Evolutionary conservation across 2,113 vertebrate genomes (phyloP), one percentile per base, ranked within the genome.

Genomic region (Cygnus buccinator): DNA sequence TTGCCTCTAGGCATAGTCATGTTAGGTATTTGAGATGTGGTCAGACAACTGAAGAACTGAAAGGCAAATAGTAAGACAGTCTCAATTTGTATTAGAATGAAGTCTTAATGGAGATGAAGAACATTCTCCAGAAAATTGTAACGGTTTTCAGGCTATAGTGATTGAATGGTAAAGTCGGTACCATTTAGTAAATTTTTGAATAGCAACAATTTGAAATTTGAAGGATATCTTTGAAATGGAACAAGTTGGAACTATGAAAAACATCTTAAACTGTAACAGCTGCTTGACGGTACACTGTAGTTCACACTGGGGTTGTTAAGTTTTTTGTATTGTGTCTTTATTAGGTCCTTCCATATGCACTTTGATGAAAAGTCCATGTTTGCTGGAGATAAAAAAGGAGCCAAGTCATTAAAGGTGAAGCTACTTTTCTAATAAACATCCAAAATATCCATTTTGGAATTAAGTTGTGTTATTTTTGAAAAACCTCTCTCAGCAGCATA

Each of bases 301-400:
- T 74, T 70, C 25, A 67, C 66, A 15, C 22, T 50, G 80, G 21
- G 3, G 1, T 82, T 84, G 65, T 50, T 50, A 7, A 8, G 3
- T 9, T 84, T 52, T 22, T 84, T 22, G 31, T 65, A 2, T 82
- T 86, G 8, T 97, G 8, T 97, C 39, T 93, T 95, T 48, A 78
- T 35, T 97, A 99, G 99, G 96, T 97, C 98, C 8, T 99, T 99
- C 89, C 99, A 98, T 22, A 99, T 99, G 99, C 99, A 99, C 97
- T 99, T 99, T 85, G 99, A 99, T 61, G 99, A 99, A 97, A 99
- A 98, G 94, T 99, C 99, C 92, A 99, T 99, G 99, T 99, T 99
- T 95, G 99, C 99, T 19, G 99, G 99, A 81, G 97, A 99, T 94
- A 99, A 99, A 93, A 98, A 99, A 48, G 99, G 99, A 84, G 99